Conservation (phyloP, 2,113 vertebrate genomes). For the Andinoacara biseriatus region DNA sequence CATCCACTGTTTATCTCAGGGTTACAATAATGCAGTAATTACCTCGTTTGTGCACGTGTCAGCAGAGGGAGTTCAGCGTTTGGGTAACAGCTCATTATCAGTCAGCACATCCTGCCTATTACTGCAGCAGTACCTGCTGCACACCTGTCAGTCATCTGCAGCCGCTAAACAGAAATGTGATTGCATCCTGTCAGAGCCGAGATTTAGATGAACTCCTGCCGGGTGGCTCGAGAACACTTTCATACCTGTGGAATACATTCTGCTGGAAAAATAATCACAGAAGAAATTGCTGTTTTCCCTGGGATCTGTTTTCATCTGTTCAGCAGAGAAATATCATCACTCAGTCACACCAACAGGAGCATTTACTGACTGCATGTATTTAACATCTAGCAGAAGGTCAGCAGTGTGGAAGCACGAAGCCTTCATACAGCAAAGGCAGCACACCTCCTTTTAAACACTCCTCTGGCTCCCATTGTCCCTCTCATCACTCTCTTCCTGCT, state of each 20-base stretch:
- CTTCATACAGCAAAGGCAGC: neutral
- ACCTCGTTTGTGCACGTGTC: slow-evolving; percentile 19
- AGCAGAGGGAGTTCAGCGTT: slow-evolving; percentile 52
- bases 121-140: neutral
- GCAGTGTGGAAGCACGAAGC: neutral
- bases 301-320: neutral
- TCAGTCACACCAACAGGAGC: neutral
- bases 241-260: slow-evolving; percentile 7
- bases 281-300: neutral
- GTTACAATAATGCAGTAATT: slow-evolving; percentile 38
- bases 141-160: slow-evolving; percentile 3
- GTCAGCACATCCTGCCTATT: neutral
- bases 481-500: neutral
- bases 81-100: slow-evolving; percentile 42
- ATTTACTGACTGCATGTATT: neutral
- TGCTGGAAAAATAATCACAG: neutral
- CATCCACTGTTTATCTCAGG: slow-evolving; percentile 26
- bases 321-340: neutral
- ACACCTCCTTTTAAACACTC: neutral
- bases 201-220: slow-evolving; percentile 31
- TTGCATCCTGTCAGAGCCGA: slow-evolving; percentile 17
- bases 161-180: slow-evolving; percentile 13
- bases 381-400: neutral
- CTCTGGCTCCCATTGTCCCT: neutral
- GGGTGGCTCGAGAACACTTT: neutral